These are phyloP conservation scores for Drosophila mojavensis DNA, from an alignment of 1,140 invertebrate genomes.

Conservation along the genomic window DNA sequence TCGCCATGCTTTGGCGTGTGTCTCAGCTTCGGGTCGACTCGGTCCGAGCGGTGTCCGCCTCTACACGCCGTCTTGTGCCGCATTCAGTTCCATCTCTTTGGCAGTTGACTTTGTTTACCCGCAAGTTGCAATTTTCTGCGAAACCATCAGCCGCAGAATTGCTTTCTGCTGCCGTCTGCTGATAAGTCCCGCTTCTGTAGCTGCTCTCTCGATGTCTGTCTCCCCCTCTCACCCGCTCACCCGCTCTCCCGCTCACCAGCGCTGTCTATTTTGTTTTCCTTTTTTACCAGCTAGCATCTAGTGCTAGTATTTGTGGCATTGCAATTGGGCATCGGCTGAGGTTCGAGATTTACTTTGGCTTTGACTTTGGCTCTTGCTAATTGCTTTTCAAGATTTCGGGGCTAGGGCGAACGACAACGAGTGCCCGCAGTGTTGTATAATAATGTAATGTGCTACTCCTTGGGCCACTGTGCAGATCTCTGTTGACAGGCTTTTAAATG, in stretches of 20 bases:
- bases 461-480: constrained; percentile 20
- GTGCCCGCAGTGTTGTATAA: constrained; percentile 1
- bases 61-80: background rate
- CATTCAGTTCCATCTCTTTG: constrained; percentile 15
- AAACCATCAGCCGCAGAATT: constrained; percentile 78
- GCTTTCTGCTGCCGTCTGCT: constrained; percentile 61
- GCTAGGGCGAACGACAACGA: constrained; percentile 32
- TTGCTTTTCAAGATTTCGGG: constrained; percentile 43
- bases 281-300: no score
- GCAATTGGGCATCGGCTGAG: constrained; percentile 39
- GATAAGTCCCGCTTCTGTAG: constrained; percentile 74
- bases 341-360: constrained; percentile 28
- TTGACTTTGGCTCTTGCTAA: constrained; percentile 26
- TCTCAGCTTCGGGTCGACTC: constrained; percentile 28
- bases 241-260: background rate
- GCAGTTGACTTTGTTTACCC: constrained; percentile 79
- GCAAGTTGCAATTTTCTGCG: constrained; percentile 82
- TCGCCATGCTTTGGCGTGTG: constrained; percentile 59
- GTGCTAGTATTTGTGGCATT: constrained; percentile 31
- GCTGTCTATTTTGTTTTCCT: no score
- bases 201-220: background rate
- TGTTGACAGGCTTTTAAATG: constrained; percentile 71
- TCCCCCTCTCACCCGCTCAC: background rate
- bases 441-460: constrained; percentile 5
- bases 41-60: no score